A percentile compares a stretch with the other conserved stretches of the same genome.
phyloP scores from a whole-genome alignment of 2,888 invertebrate genomes.

The Callimorpha dominula region DNA sequence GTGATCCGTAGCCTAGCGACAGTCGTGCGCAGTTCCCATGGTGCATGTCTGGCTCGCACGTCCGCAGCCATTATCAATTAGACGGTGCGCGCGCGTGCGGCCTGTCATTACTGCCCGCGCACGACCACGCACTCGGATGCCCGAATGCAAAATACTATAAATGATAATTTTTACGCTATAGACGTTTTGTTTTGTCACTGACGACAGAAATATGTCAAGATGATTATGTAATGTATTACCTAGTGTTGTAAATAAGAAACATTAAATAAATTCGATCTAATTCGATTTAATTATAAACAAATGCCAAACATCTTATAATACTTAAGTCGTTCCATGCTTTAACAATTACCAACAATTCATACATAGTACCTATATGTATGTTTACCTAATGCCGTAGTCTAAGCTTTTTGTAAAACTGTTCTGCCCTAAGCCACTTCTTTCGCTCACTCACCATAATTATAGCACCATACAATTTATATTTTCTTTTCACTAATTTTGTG shows the following conservation, averaged over 20 bases:
- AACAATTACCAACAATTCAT: no score
- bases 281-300: not conserved
- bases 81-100: conserved; percentile 81
- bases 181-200: not conserved
- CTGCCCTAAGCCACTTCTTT: no score
- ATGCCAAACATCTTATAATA: not conserved
- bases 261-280: not conserved
- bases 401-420: no score
- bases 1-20: conserved; percentile 19
- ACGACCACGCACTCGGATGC: conserved; percentile 76
- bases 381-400: no score
- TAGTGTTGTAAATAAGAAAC: not conserved
- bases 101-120: conserved; percentile 81
- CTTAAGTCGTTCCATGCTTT: not conserved
- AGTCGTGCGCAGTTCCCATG: conserved; percentile 67
- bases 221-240: not conserved
- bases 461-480: not conserved
- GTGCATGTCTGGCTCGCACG: conserved; percentile 68
- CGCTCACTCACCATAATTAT: no score
- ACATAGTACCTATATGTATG: no score
- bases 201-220: not conserved
- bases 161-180: not conserved
- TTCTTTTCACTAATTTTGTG: not conserved
- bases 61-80: conserved; percentile 84
- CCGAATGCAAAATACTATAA: conserved; percentile 41